Evolutionary conservation across 2,888 invertebrate genomes (phyloP).

Genomic region (Xestia ashworthii): DNA sequence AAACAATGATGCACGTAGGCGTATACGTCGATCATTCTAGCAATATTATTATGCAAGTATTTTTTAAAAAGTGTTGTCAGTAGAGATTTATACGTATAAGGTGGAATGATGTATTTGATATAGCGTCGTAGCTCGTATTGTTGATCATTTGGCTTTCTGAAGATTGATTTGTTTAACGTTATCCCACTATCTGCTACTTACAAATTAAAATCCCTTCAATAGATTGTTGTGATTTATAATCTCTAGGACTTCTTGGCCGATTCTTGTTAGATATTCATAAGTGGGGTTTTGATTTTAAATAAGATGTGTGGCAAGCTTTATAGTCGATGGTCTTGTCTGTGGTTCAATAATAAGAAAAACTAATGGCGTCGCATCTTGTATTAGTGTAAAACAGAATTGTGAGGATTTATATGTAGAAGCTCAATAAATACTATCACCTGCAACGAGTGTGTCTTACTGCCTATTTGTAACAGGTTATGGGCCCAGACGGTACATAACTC

Average conservation of each 20-base stretch:
- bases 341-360: too few relatives aligned
- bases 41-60: background rate
- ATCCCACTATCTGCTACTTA: background rate
- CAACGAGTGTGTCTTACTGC: too few relatives aligned
- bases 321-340: too few relatives aligned
- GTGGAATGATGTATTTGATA: slow-evolving; percentile 14
- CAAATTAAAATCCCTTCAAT: background rate
- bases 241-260: background rate
- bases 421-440: too few relatives aligned
- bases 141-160: background rate
- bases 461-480: too few relatives aligned
- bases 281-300: too few relatives aligned
- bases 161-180: slow-evolving; percentile 9
- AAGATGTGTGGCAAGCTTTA: too few relatives aligned
- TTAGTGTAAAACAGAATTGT: too few relatives aligned
- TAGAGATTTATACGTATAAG: background rate
- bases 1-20: background rate
- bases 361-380: too few relatives aligned
- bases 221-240: background rate
- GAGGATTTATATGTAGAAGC: too few relatives aligned
- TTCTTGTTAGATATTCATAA: too few relatives aligned
- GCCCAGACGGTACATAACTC: too few relatives aligned
- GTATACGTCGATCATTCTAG: slow-evolving; percentile 12
- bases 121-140: background rate
- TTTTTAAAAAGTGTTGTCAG: background rate